Evolutionary conservation across 2,888 invertebrate species (phyloP).

Genomic region (Galerucella calmariensis): DNA sequence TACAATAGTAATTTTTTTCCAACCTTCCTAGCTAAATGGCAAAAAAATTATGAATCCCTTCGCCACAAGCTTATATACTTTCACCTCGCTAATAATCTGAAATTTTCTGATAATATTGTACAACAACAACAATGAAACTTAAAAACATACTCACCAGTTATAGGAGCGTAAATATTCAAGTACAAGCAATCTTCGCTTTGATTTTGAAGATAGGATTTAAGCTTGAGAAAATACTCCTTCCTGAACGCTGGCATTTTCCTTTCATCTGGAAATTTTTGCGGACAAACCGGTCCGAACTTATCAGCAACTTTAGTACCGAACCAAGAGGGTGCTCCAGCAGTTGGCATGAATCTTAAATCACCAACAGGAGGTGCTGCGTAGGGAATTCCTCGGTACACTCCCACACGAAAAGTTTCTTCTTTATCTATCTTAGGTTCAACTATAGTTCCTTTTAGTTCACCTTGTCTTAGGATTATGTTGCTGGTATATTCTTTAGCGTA

Average conservation of each 20-base stretch:
- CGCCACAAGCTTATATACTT: no score
- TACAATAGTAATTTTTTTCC: no score
- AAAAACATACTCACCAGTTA: constrained; percentile 17
- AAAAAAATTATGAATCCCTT: no score
- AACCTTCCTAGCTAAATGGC: no score
- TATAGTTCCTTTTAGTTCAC: constrained; percentile 75
- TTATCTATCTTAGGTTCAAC: constrained; percentile 73
- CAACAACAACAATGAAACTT: no score
- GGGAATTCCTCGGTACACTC: constrained; percentile 82
- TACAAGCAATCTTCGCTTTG: constrained; percentile 91
- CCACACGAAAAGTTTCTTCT: constrained; percentile 71
- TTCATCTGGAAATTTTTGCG: constrained; percentile 80
- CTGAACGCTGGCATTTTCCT: constrained; percentile 75
- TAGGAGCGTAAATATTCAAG: constrained; percentile 92
- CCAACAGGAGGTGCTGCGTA: constrained; percentile 85
- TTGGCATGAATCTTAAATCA: constrained; percentile 69
- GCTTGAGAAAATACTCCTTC: constrained; percentile 76
- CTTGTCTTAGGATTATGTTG: constrained; percentile 70
- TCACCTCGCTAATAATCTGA: no score
- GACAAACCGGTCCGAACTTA: constrained; percentile 84
- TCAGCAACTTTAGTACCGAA: constrained; percentile 75
- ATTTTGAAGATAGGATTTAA: constrained; percentile 76
- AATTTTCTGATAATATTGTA: no score
- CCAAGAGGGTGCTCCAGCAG: constrained; percentile 85
- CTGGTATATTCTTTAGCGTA: constrained; percentile 49